These are phyloP conservation scores for Paracanthobrama guichenoti DNA, from an alignment of 2,113 vertebrate genomes.

Conservation along the genomic window DNA sequence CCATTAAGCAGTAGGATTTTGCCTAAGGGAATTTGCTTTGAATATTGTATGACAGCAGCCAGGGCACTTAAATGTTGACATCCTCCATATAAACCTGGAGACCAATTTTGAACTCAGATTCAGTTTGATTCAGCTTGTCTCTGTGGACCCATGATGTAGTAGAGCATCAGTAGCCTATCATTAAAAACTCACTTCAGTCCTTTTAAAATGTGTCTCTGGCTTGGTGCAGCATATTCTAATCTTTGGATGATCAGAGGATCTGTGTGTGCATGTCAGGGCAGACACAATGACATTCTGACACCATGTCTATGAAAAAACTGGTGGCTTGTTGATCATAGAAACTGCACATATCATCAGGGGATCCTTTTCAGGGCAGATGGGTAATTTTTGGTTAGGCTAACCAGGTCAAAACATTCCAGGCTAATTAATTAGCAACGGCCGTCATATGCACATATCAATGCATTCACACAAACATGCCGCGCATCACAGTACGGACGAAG, in stretches of 20 bases:
- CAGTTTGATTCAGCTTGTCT: neutral
- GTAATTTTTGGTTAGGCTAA: slow-evolving; percentile 67
- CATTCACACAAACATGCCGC: neutral
- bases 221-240: slow-evolving; percentile 43
- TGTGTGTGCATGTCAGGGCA: slow-evolving; percentile 62
- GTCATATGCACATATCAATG: slow-evolving; percentile 54
- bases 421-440: slow-evolving; percentile 76
- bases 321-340: slow-evolving; percentile 58
- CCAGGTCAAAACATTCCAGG: slow-evolving; percentile 74
- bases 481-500: slow-evolving; percentile 22
- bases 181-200: slow-evolving; percentile 50
- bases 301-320: slow-evolving; percentile 43
- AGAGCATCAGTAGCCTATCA: slow-evolving; percentile 52
- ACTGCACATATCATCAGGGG: slow-evolving; percentile 58
- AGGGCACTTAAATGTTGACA: slow-evolving; percentile 40
- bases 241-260: slow-evolving; percentile 37
- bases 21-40: slow-evolving; percentile 38
- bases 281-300: slow-evolving; percentile 46
- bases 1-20: slow-evolving; percentile 41
- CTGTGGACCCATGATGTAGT: slow-evolving; percentile 21
- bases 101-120: slow-evolving; percentile 45
- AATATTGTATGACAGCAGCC: slow-evolving; percentile 37
- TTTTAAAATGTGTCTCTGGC: slow-evolving; percentile 51
- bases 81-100: slow-evolving; percentile 43
- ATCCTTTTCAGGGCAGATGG: slow-evolving; percentile 66